Conservation (phyloP, 1,140 invertebrate species). For the Centruroides vittatus region DNA sequence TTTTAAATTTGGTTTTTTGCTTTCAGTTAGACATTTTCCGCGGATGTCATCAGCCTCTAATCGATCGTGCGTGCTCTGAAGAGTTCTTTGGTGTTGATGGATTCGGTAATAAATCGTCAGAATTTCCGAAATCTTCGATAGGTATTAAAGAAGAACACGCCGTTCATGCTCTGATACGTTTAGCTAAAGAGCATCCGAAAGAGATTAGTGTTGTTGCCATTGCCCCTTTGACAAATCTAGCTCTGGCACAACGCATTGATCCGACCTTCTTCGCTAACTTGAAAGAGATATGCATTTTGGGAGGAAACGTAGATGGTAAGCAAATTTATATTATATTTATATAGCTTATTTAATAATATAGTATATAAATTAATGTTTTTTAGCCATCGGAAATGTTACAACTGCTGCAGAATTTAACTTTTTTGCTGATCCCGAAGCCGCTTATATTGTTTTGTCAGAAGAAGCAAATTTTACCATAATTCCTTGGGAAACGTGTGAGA, state of each 20-base stretch:
- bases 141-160: conserved; percentile 25
- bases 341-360: background rate
- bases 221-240: conserved; percentile 40
- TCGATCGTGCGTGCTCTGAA: too few relatives aligned
- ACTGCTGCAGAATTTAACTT: conserved; percentile 65
- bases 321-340: background rate
- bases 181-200: conserved; percentile 34
- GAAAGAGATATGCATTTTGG: conserved; percentile 16
- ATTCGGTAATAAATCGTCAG: background rate
- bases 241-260: conserved; percentile 32
- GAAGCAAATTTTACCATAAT: conserved; percentile 42
- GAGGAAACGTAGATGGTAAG: conserved; percentile 28
- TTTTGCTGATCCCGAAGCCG: conserved; percentile 58
- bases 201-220: conserved; percentile 45
- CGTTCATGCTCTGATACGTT: conserved; percentile 32
- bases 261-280: conserved; percentile 27
- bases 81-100: background rate
- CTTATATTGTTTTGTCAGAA: conserved; percentile 45
- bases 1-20: too few relatives aligned
- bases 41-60: too few relatives aligned
- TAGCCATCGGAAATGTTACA: conserved; percentile 47
- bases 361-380: background rate
- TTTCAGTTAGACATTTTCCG: too few relatives aligned
- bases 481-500: conserved; percentile 44
- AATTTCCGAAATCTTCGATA: background rate